phyloP scores from a whole-genome alignment of 1,140 invertebrate species.

The Trissolcus basalis region DNA sequence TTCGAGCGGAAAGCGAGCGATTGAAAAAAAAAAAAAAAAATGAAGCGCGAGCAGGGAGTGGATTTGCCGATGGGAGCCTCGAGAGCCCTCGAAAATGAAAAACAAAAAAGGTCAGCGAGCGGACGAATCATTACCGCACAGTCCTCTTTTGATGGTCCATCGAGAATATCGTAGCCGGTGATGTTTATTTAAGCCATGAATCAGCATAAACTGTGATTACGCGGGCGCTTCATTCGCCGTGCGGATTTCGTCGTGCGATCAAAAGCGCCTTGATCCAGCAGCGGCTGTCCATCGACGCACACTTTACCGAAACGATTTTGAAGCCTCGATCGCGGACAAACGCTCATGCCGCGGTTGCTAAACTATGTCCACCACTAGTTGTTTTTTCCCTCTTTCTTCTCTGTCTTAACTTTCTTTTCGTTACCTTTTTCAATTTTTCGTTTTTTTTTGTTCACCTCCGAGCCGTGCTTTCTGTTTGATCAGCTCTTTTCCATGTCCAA shows the following conservation, averaged over 20 bases:
- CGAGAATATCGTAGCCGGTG: constrained; percentile 58
- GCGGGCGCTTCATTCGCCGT: constrained; percentile 48
- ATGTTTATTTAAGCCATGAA: constrained; percentile 65
- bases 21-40: constrained; percentile 25
- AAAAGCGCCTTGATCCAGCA: constrained; percentile 8
- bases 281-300: constrained; percentile 51
- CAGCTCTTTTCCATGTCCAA: not conserved
- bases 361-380: too few species aligned
- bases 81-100: constrained; percentile 47
- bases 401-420: not conserved
- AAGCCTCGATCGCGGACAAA: too few species aligned
- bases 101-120: constrained; percentile 24
- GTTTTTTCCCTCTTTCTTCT: too few species aligned
- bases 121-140: constrained; percentile 62
- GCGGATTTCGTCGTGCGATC: constrained; percentile 18
- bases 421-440: not conserved
- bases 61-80: constrained; percentile 58
- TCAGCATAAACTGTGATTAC: constrained; percentile 69
- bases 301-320: constrained; percentile 18
- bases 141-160: constrained; percentile 64
- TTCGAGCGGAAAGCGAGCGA: constrained; percentile 13
- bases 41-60: constrained; percentile 28
- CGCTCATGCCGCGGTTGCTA: too few species aligned
- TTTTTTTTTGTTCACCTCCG: not conserved
- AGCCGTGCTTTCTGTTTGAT: not conserved